These are phyloP conservation scores for Patagioenas fasciata DNA, from an alignment of 2,113 vertebrate species.

Conservation along the genomic window DNA sequence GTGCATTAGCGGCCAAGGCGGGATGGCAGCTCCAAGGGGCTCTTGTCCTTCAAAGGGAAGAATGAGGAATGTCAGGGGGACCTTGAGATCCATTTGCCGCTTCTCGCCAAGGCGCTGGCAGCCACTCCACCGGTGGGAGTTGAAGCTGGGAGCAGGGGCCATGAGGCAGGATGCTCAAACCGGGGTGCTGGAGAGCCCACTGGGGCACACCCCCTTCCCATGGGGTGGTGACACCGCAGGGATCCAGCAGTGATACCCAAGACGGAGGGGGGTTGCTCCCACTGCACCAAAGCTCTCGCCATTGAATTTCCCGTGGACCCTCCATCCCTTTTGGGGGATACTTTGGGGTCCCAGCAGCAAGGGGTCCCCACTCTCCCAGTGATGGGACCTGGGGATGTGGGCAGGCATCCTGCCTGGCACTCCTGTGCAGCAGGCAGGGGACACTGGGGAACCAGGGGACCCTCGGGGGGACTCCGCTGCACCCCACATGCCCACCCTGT, in stretches of 20 bases:
- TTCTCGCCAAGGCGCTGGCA: not conserved
- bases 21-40: not conserved
- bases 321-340: too few relatives aligned
- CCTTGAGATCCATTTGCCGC: slow-evolving; percentile 50
- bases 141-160: accelerated
- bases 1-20: not conserved
- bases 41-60: not conserved
- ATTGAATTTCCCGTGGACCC: too few relatives aligned
- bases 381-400: not conserved
- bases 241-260: not conserved
- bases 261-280: not conserved
- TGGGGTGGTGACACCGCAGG: too few relatives aligned
- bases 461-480: not conserved
- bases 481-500: not conserved
- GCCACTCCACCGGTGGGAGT: accelerated
- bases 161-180: accelerated
- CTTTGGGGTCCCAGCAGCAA: not conserved
- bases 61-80: slow-evolving; percentile 15
- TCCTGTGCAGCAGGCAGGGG: accelerated
- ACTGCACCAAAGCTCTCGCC: accelerated
- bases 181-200: not conserved
- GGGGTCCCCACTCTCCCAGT: accelerated
- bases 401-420: not conserved
- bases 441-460: not conserved
- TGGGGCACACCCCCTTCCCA: accelerated